Percentiles rank a stretch among this genome's conserved stretches.
phyloP scores from a whole-genome alignment of 1,140 invertebrate species.

The Ylistrum balloti region DNA sequence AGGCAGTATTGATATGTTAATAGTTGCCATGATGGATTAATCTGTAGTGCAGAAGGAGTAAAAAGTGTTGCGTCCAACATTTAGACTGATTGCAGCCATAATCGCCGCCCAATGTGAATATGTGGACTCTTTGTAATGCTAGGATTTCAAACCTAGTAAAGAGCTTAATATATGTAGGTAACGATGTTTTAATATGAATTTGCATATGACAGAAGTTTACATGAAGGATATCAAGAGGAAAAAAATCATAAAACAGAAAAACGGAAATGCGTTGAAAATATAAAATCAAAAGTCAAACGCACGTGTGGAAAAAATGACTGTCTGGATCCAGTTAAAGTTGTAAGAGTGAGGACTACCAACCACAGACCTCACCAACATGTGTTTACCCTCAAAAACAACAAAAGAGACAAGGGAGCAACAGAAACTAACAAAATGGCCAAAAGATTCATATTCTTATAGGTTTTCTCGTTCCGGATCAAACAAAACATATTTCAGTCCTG shows the following conservation, averaged over 20 bases:
- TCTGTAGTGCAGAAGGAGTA: not conserved
- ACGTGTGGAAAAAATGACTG: constrained; percentile 22
- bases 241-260: not conserved
- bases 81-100: not conserved
- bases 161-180: constrained; percentile 21
- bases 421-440: not conserved
- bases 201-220: constrained; percentile 31
- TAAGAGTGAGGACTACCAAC: not conserved
- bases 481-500: constrained; percentile 2
- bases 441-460: constrained; percentile 28
- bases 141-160: not conserved
- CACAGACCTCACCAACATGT: not conserved
- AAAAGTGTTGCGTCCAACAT: not conserved
- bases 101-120: constrained; percentile 1
- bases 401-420: constrained; percentile 9
- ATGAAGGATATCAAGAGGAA: constrained; percentile 10
- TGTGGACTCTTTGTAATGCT: constrained; percentile 31
- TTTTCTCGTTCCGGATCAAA: constrained; percentile 38
- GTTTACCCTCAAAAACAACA: constrained; percentile 17
- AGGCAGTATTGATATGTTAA: not conserved
- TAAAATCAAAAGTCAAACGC: constrained; percentile 15
- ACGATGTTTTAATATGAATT: not conserved
- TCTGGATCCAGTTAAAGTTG: not conserved
- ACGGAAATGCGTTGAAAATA: constrained; percentile 37
- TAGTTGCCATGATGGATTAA: not conserved